Conservation (phyloP, 2,797 vertebrate species). For the Muscicapa striata region DNA sequence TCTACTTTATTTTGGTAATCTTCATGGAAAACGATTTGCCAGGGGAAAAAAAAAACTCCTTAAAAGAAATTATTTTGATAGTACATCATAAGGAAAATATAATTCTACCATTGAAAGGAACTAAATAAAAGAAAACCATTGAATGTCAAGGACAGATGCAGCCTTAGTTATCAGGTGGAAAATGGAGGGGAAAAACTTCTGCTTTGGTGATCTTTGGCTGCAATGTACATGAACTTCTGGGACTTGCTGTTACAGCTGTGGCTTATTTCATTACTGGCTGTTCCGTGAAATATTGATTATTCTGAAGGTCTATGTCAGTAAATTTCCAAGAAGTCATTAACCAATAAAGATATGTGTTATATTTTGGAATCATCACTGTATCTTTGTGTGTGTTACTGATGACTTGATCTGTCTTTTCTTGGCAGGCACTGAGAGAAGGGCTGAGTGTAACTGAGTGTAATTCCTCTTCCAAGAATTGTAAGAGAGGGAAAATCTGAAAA, state of each 20-base stretch:
- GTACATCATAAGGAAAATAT: background rate
- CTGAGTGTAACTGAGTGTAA: background rate
- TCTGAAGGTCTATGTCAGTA: background rate
- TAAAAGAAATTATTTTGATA: background rate
- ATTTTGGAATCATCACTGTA: background rate
- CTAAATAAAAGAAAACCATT: background rate
- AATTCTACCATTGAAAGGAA: background rate
- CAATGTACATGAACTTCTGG: background rate
- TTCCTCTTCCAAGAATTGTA: conserved; percentile 2
- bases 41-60: background rate
- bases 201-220: background rate
- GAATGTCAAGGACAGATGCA: background rate
- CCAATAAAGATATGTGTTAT: background rate
- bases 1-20: background rate
- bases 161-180: background rate
- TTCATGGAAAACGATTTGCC: background rate
- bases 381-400: conserved; percentile 20
- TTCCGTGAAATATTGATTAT: conserved; percentile 40
- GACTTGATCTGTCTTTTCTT: conserved; percentile 38
- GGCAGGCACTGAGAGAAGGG: background rate
- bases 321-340: conserved; percentile 33
- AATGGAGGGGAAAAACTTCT: background rate
- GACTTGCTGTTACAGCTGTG: background rate
- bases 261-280: background rate
- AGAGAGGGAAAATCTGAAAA: background rate